phyloP scores from a whole-genome alignment of 1,140 invertebrate species.

The Stegodyphus mimosarum region DNA sequence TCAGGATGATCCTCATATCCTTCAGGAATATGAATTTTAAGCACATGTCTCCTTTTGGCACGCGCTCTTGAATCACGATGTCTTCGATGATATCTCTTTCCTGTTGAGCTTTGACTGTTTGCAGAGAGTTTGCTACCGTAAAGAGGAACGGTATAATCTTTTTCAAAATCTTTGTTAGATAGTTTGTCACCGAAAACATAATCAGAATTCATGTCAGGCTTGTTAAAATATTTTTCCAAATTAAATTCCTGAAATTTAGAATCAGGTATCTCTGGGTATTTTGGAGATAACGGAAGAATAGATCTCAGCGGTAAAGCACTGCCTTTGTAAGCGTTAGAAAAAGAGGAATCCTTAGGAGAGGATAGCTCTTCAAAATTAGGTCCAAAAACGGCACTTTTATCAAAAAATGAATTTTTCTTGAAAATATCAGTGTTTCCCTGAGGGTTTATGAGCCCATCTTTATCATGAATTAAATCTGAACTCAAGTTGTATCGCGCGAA shows the following conservation, averaged over 20 bases:
- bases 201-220: conserved; percentile 10
- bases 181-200: conserved; percentile 35
- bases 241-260: not conserved
- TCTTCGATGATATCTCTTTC: conserved; percentile 13
- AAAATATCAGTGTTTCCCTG: not conserved
- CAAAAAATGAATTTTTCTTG: not conserved
- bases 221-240: conserved; percentile 5
- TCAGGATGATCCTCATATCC: conserved; percentile 38
- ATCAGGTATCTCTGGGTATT: not conserved
- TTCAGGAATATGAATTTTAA: conserved; percentile 34
- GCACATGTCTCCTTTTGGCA: not conserved
- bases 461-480: not conserved
- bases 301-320: not conserved
- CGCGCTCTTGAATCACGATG: not conserved
- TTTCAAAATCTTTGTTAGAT: conserved; percentile 1
- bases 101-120: too few species aligned
- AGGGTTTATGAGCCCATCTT: not conserved
- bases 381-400: not conserved
- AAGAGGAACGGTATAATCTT: not conserved
- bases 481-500: conserved; percentile 7
- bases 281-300: not conserved
- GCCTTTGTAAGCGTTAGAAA: conserved; percentile 24
- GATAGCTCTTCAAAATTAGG: not conserved
- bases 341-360: not conserved
- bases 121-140: not conserved